Conservation (phyloP, 2,797 vertebrate genomes). For the Gymnothorax reevesii region DNA sequence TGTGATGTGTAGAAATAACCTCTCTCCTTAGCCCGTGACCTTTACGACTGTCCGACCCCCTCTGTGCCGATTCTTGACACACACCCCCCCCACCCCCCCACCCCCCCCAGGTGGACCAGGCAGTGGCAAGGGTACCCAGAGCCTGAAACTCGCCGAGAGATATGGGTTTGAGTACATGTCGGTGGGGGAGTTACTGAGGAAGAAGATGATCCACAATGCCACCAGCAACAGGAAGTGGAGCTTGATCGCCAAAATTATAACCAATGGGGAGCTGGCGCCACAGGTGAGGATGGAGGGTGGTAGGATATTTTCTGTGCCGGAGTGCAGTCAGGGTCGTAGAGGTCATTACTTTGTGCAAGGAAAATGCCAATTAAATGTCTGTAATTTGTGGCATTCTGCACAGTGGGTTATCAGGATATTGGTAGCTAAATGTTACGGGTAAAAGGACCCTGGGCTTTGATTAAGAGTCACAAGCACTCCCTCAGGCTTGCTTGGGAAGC, state of each 20-base stretch:
- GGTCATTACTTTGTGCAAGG: slow-evolving; percentile 50
- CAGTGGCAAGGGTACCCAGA: slow-evolving; percentile 96
- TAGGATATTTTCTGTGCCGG: slow-evolving; percentile 36
- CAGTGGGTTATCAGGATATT: background rate
- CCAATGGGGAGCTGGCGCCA: slow-evolving; percentile 94
- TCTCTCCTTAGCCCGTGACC: background rate
- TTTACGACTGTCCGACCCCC: background rate
- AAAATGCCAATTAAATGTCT: slow-evolving; percentile 53
- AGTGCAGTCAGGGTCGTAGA: slow-evolving; percentile 27
- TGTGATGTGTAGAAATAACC: slow-evolving; percentile 35
- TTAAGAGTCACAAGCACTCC: background rate
- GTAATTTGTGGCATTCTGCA: background rate
- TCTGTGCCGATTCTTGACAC: background rate
- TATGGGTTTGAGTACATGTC: slow-evolving; percentile 96
- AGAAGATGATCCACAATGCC: slow-evolving; percentile 96
- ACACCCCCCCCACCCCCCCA: slow-evolving; percentile 17
- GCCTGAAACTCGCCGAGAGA: slow-evolving; percentile 93
- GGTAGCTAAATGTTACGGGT: background rate
- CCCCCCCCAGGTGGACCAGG: slow-evolving; percentile 86
- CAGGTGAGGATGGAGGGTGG: slow-evolving; percentile 75
- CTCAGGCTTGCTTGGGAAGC: background rate
- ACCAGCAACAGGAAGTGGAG: slow-evolving; percentile 98
- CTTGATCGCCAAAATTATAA: slow-evolving; percentile 97
- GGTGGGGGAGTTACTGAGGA: slow-evolving; percentile 91
- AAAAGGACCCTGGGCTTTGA: background rate